Evolutionary conservation across 2,797 vertebrate species (phyloP).

Genomic region (Falco cherrug): DNA sequence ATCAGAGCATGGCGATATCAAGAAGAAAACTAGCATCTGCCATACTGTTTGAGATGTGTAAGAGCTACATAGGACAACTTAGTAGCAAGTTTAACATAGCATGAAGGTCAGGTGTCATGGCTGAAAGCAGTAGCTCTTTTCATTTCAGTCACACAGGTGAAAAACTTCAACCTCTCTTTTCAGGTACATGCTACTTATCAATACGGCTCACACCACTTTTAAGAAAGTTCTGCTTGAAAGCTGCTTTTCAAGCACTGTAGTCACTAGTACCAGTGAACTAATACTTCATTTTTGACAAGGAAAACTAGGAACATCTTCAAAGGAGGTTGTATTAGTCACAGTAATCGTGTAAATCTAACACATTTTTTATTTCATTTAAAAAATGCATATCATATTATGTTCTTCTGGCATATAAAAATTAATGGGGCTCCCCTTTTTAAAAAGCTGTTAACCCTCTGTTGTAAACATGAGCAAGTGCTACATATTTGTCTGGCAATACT

Average conservation of each 20-base stretch:
- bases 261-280: not conserved
- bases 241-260: not conserved
- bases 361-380: not conserved
- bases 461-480: not conserved
- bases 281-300: not conserved
- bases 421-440: not conserved
- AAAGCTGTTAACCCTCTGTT: not conserved
- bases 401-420: not conserved
- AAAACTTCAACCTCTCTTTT: not conserved
- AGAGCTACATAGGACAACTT: not conserved
- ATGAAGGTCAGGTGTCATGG: not conserved
- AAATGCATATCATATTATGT: not conserved
- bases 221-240: not conserved
- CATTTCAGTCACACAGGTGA: not conserved
- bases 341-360: not conserved
- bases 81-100: not conserved
- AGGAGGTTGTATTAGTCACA: not conserved
- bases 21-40: not conserved
- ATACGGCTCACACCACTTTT: not conserved
- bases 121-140: not conserved
- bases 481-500: not conserved
- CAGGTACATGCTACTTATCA: not conserved
- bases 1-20: not conserved
- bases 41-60: not conserved
- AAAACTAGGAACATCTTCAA: not conserved